Conservation (phyloP, 2,113 vertebrate species). For the Apaloderma vittatum region DNA sequence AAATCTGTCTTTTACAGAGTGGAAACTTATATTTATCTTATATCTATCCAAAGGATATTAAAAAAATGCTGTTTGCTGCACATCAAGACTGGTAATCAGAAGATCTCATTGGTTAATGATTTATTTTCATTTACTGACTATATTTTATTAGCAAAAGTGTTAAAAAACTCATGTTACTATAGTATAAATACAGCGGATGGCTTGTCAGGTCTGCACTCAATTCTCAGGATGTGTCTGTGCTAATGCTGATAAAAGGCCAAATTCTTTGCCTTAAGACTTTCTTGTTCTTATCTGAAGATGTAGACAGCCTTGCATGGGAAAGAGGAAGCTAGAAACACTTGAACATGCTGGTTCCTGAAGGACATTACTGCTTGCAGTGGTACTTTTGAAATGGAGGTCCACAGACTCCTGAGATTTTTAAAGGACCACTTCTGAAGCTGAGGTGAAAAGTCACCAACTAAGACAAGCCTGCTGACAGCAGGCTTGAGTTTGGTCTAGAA, state of each 20-base stretch:
- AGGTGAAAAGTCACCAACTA: neutral
- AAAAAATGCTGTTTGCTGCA: neutral
- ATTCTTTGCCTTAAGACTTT: neutral
- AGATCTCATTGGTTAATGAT: neutral
- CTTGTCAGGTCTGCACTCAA: neutral
- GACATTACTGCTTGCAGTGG: neutral
- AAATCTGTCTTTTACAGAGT: neutral
- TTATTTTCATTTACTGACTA: neutral
- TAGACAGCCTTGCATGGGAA: neutral
- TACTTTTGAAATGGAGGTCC: neutral
- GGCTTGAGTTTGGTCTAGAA: neutral
- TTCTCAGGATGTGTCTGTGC: neutral
- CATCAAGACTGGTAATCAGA: neutral
- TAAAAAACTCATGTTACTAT: accelerated
- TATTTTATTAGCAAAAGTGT: neutral
- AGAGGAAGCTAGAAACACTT: neutral
- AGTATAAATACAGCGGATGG: neutral
- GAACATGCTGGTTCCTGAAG: neutral
- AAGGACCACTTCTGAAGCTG: neutral
- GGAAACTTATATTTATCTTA: neutral
- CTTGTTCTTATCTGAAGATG: neutral
- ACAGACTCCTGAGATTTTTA: neutral
- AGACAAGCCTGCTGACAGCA: neutral
- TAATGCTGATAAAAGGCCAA: neutral
- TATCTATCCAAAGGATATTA: neutral